Percentiles rank a stretch among this genome's conserved stretches.
These are phyloP conservation scores for Atta colombica DNA, from an alignment of 1,140 invertebrate genomes.

Conservation along the genomic window DNA sequence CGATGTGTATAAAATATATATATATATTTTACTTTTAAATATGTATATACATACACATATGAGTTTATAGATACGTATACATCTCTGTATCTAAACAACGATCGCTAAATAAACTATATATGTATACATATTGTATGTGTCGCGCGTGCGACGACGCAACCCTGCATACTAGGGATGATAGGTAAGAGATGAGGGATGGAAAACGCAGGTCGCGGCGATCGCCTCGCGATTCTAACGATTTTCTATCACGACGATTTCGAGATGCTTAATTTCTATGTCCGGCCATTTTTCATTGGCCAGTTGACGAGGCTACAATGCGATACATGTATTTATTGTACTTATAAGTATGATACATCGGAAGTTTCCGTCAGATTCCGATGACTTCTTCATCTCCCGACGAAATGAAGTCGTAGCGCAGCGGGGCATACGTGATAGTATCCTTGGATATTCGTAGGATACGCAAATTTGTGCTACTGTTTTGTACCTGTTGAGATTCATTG, in stretches of 20 bases:
- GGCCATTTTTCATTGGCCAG: slow-evolving; percentile 10
- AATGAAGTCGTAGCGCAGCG: background rate
- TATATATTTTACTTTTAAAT: slow-evolving; percentile 44
- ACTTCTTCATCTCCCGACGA: background rate
- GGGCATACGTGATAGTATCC: background rate
- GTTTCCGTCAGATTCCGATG: background rate
- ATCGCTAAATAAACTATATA: slow-evolving; percentile 72
- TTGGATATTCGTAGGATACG: background rate
- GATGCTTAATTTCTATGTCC: slow-evolving; percentile 65
- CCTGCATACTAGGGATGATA: background rate
- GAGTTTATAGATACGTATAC: slow-evolving; percentile 18
- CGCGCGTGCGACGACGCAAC: slow-evolving; percentile 1
- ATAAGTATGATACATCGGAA: slow-evolving; percentile 25
- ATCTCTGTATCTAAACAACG: slow-evolving; percentile 62
- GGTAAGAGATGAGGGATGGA: background rate
- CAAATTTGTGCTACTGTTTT: background rate
- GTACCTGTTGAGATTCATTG: background rate
- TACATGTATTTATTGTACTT: slow-evolving; percentile 23
- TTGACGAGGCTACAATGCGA: slow-evolving; percentile 2
- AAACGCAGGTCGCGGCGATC: background rate
- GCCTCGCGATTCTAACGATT: slow-evolving; percentile 59
- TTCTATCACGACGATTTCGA: slow-evolving; percentile 54
- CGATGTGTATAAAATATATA: slow-evolving; percentile 81
- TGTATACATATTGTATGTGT: slow-evolving; percentile 44
- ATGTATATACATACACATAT: slow-evolving; percentile 48